These are phyloP conservation scores for Leucophenga maculata DNA, from an alignment of 2,888 invertebrate genomes.

Conservation along the genomic window DNA sequence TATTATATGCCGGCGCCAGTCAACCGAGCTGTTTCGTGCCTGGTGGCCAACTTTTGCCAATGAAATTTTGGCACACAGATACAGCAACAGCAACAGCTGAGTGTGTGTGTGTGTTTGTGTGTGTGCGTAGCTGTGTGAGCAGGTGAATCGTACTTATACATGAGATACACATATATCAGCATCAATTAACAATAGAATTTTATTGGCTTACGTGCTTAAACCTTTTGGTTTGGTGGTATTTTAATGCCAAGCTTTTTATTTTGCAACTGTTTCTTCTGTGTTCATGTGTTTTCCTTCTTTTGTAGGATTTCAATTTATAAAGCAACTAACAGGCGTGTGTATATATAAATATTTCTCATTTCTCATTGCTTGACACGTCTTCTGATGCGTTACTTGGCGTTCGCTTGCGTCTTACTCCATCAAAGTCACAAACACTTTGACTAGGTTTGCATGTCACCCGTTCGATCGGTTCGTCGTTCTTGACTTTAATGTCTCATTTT, in stretches of 20 bases:
- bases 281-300: not conserved
- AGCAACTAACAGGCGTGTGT: no score
- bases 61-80: not conserved
- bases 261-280: constrained; percentile 33
- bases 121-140: not conserved
- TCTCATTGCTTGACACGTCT: not conserved
- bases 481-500: constrained; percentile 48
- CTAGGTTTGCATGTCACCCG: constrained; percentile 4
- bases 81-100: constrained; percentile 2
- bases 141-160: no score
- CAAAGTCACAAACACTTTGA: constrained; percentile 16
- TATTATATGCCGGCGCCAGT: not conserved
- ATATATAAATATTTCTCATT: no score
- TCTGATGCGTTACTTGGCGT: not conserved
- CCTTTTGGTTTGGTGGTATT: not conserved
- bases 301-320: constrained; percentile 37
- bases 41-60: no score
- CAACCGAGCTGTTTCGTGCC: no score
- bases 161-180: constrained; percentile 41
- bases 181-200: constrained; percentile 53
- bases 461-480: constrained; percentile 26
- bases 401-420: not conserved
- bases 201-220: constrained; percentile 37
- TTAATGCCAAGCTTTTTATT: not conserved
- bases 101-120: constrained; percentile 30